Percentiles rank a stretch among this genome's conserved stretches.
Evolutionary conservation across 2,113 vertebrate genomes (phyloP).

Genomic region (Prionailurus bengalensis): DNA sequence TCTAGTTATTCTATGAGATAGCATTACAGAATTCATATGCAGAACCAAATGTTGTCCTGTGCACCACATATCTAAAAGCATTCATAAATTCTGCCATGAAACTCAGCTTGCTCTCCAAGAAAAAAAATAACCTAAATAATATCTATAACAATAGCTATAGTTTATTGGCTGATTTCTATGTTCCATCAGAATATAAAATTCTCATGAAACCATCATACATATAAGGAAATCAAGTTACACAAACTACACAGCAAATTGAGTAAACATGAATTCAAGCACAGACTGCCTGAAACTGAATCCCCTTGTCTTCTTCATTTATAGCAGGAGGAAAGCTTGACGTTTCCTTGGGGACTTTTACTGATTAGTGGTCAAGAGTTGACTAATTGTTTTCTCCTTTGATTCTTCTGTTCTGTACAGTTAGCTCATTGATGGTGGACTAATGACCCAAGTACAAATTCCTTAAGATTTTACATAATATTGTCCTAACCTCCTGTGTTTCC

Average conservation of each 20-base stretch:
- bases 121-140: slow-evolving; percentile 2
- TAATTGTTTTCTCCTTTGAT: neutral
- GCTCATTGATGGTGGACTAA: neutral
- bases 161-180: neutral
- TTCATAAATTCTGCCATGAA: neutral
- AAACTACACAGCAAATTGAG: neutral
- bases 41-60: neutral
- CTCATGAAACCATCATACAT: neutral
- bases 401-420: neutral
- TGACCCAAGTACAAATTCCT: neutral
- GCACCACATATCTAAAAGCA: neutral
- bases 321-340: neutral
- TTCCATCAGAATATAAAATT: neutral
- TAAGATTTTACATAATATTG: neutral
- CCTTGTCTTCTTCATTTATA: neutral
- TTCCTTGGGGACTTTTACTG: neutral
- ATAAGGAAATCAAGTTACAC: neutral
- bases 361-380: neutral
- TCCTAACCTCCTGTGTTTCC: neutral
- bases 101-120: neutral
- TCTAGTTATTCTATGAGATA: neutral
- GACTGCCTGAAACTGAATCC: neutral
- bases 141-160: neutral
- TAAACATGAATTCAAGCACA: neutral
- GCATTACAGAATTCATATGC: neutral